Base-by-base conservation (phyloP, 2,888 invertebrate genomes). In the Rhagophthalmus giganteus region DNA sequence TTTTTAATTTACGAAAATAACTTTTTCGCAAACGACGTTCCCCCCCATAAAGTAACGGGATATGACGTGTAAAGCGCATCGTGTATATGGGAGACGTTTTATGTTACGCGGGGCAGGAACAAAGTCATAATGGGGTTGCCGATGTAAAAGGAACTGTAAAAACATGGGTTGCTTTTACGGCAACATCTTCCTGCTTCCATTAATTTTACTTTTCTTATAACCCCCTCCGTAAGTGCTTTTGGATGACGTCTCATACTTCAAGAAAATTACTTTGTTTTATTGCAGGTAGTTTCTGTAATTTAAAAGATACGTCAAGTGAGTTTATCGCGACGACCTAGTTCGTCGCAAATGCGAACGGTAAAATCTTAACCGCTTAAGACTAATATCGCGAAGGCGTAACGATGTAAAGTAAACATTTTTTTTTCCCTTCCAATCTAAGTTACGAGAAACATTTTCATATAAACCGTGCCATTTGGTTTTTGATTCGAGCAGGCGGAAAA, bases 121-220 rank as follows among this genome's bases (percentile, higher is more conserved):
- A 39, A 26, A 26, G 37, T 11, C 10, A 37, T 37, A 37, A 37
- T 37, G 20, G 37, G 26, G 35, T 35, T 35, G 11, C 37, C 20
- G 37, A 24, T 20, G 14, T 14, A 37, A 37, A 16, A 34, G 25
- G 37, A 37, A 28, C 13, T 27, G 14, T 27, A 39, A 39, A 39
- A 39, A 11, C 27, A 39, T n/a, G 38, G 38, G 38, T 39, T 39
- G 15, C 26, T 39, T 39, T 39, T 39, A 39, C 26, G 10, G 28
- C 37, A 20, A 26, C 12, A 37, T 26, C 38, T 39, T 39, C 38
- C 38, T 28, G 25, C 16, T 28, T 39, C 26, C 38, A 39, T 39
- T 39, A 39, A 39, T 39, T 39, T 39, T 39, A 39, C 26, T 39
- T 15, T 35, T 37, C 37, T 37, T 37, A 24, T 37, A 24, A 37